A percentile compares a stretch with the other conserved stretches of the same genome.
These are phyloP conservation scores for Philaethria dido DNA, from an alignment of 2,888 invertebrate species.

Conservation along the genomic window DNA sequence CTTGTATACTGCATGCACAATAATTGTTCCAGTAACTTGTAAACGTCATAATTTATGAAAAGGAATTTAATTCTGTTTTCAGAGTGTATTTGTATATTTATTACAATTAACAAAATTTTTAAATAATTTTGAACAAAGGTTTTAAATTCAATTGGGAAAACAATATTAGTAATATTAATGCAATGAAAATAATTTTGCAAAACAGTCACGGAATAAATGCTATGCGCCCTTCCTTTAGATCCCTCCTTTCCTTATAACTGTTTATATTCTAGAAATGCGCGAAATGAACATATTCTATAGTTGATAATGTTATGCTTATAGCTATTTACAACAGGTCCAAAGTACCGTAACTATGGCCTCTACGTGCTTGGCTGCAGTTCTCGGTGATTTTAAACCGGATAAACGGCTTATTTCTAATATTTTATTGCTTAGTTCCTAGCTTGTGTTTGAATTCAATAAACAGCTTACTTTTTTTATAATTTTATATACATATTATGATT, in stretches of 20 bases:
- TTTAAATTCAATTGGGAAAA: too few relatives aligned
- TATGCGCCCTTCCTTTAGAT: background rate
- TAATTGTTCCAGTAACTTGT: background rate
- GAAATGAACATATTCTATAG: slow-evolving; percentile 14
- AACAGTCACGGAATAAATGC: background rate
- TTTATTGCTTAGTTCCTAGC: slow-evolving; percentile 55
- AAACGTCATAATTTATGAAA: background rate
- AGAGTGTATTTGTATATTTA: background rate
- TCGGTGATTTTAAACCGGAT: slow-evolving; percentile 47
- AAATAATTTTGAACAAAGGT: too few relatives aligned
- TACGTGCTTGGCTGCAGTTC: slow-evolving; percentile 51
- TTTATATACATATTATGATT: background rate
- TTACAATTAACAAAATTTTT: too few relatives aligned
- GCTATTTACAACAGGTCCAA: slow-evolving; percentile 51
- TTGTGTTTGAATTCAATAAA: slow-evolving; percentile 56
- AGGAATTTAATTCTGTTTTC: background rate
- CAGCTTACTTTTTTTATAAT: background rate
- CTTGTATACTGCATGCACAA: slow-evolving; percentile 31
- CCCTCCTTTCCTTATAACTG: background rate
- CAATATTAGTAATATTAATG: background rate
- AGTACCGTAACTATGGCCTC: slow-evolving; percentile 69
- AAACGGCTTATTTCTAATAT: slow-evolving; percentile 54
- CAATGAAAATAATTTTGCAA: too few relatives aligned
- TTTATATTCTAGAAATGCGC: slow-evolving; percentile 8
- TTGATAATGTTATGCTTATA: slow-evolving; percentile 6